Base-by-base conservation (phyloP, 2,113 vertebrate species). In the Notothenia rossii region DNA sequence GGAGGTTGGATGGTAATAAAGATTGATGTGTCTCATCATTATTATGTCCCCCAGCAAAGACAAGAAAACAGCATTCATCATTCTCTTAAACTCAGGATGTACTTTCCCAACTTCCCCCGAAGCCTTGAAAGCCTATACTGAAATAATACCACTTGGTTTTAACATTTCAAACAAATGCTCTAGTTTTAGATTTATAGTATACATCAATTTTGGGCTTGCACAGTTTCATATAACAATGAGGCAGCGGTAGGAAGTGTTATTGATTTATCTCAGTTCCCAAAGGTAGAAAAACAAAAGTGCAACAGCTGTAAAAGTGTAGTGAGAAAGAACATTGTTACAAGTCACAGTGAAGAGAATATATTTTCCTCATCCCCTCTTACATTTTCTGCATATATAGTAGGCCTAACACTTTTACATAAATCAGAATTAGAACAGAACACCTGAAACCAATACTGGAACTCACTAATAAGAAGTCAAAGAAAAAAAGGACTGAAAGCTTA, bases 21-120 rank as follows among this genome's bases (percentile, higher is more conserved):
- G 88, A 92, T 85, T 86, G 86, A 92, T 93, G 86, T 66, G 54
- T 88, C 89, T 89, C 89, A 87, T 91, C 86, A 90, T 91, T 84
- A 82, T 84, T 81, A 65, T 83, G 81, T 89, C 88, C 83, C 75
- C 72, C 73, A 84, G 86, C 89, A 84, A 90, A 88, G 75, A 86
- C 87, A 80, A 81, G 62, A 90, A 50, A 66, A 56, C 61, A 80
- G 40, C 81, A 90, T 92, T 91, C 75, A 90, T 92, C 88, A 91
- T 84, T 81, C 70, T 80, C 65, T 86, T 86, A 83, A 90, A 89
- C 65, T 87, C 84, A 64, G 77, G 53, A 72, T 71, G 65, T 84
- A 69, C 75, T 77, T 79, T 85, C 67, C 63, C 79, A 82, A 84
- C 48, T 83, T 66, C 33, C 55, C 43, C 81, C 48, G 5, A 72